phyloP scores from a whole-genome alignment of 64 coral and sea anemone genomes.

The Actinia tenebrosa region DNA sequence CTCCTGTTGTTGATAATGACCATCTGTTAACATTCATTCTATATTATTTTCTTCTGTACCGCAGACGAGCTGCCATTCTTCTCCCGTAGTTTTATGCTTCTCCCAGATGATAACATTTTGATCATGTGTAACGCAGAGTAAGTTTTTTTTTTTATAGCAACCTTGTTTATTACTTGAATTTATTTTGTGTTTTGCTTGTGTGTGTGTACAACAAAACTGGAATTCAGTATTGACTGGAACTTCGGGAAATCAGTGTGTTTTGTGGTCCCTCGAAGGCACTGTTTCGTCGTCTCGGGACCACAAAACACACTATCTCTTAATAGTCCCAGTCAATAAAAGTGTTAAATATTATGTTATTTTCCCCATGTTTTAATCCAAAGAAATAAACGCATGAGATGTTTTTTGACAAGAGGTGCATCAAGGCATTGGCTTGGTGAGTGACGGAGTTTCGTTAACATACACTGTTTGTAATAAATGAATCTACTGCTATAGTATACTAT shows the following conservation, averaged over 20 bases:
- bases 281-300: not conserved
- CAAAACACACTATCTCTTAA: not conserved
- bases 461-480: too few species aligned
- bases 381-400: not conserved
- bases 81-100: not conserved
- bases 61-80: not conserved
- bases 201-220: too few species aligned
- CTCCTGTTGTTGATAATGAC: too few species aligned
- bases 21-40: not conserved
- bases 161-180: too few species aligned
- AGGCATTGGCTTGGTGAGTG: not conserved
- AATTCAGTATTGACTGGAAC: too few species aligned
- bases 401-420: not conserved
- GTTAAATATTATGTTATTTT: not conserved
- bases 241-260: too few species aligned
- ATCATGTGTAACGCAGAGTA: not conserved
- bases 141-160: not conserved
- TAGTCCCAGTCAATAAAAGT: too few species aligned
- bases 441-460: not conserved
- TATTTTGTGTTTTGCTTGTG: too few species aligned
- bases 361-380: not conserved
- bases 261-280: not conserved
- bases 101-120: not conserved
- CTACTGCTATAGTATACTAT: too few species aligned
- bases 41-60: not conserved